Percentiles rank a stretch among this genome's conserved stretches.
phyloP scores from a whole-genome alignment of 1,140 invertebrate species.

The Archegozetes longisetosus region DNA sequence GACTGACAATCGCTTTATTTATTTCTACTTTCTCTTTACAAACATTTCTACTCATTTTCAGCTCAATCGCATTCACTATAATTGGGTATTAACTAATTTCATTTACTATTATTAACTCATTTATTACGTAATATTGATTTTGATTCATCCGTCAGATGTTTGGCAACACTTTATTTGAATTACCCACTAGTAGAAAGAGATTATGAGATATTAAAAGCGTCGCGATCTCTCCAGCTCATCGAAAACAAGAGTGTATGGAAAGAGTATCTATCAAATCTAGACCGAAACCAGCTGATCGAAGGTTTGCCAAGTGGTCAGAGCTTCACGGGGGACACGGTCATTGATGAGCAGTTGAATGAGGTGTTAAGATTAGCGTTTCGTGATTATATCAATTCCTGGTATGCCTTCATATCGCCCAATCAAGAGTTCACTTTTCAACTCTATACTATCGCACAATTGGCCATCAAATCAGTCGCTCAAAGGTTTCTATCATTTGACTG shows the following conservation, averaged over 20 bases:
- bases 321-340: constrained; percentile 45
- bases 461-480: constrained; percentile 37
- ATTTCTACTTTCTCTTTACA: background rate
- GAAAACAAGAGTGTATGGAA: background rate
- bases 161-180: background rate
- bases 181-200: background rate
- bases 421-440: constrained; percentile 38
- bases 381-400: constrained; percentile 66
- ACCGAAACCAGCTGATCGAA: background rate
- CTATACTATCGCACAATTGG: constrained; percentile 34
- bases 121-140: background rate
- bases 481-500: constrained; percentile 27
- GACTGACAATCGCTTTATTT: background rate
- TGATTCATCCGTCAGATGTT: background rate
- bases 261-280: background rate
- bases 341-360: constrained; percentile 52
- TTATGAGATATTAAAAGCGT: constrained; percentile 3
- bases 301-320: background rate
- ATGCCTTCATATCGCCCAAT: constrained; percentile 38
- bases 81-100: background rate
- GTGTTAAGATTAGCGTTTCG: constrained; percentile 32
- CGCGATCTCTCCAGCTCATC: background rate
- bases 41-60: background rate
- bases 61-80: background rate
- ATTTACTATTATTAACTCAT: background rate